Evolutionary conservation across 2,888 invertebrate genomes (phyloP), one percentile per base, ranked within the genome.

Genomic region (Drosophila mimica): DNA sequence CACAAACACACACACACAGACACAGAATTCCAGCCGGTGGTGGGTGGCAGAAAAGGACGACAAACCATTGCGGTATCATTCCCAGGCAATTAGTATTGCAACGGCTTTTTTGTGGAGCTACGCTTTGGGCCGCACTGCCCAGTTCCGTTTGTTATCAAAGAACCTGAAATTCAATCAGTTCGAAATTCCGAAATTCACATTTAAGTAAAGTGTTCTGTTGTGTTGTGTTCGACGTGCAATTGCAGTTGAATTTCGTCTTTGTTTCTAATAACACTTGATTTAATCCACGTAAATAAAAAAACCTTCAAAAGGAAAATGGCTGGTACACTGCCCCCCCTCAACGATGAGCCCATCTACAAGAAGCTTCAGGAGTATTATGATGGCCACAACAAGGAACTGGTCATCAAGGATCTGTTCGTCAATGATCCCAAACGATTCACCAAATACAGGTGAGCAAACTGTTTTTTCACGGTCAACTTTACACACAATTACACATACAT

Each of bases 331-430:
- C 93, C 93, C 68, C 93, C 94, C 79, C 92, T 97, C 76, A 94
- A 94, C 49, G 93, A 94, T 36, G 97, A 97, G 88, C 93, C 96
- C 25, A 94, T 95, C 17, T 99, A 95, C 94, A 94, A 95, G 89
- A 95, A 96, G 93, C 94, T 99, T 51, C 95, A 96, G 90, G 94
- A 96, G 69, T 96, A 96, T 92, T 98, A 95, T 92, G 94, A 96
- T 80, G 93, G 94, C 11, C 95, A 96, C 91, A 96, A 96, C 17
- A 94, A 95, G 33, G 95, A 96, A 86, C 94, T 99, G 51, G 96
- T 97, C 89, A 97, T 99, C 89, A 95, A 95, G 77, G 95, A 97
- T 76, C 94, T 99, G 84, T 99, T 99, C 92, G 94, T 95, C 78
- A 94, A 95, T 83, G 97, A 99, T 93, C 94, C 96, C 0, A 94